These are phyloP conservation scores for Pseudorhiza aurosa DNA, from an alignment of 30 jellyfish, hydroid and myxozoan species.

Conservation along the genomic window DNA sequence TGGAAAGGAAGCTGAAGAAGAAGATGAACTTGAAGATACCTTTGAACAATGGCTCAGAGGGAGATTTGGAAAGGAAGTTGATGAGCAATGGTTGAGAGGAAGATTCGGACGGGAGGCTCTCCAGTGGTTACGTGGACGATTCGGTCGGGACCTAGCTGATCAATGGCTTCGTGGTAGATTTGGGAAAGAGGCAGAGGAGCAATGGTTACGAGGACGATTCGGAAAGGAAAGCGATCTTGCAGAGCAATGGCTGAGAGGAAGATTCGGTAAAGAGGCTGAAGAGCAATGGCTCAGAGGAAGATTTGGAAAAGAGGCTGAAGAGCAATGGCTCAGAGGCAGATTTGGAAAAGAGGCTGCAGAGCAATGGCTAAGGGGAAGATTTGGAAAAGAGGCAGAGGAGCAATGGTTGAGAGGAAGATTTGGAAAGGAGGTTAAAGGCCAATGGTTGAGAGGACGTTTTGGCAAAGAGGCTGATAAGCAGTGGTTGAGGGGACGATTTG, in stretches of 20 bases:
- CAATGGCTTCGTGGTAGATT: slow-evolving; percentile 74
- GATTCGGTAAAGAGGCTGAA: slow-evolving; percentile 55
- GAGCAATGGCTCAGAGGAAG: slow-evolving; percentile 74
- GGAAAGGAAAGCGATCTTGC: slow-evolving; percentile 32
- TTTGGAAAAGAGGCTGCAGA: slow-evolving; percentile 50
- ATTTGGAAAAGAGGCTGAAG: slow-evolving; percentile 57
- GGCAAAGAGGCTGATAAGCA: slow-evolving; percentile 76
- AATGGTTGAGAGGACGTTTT: slow-evolving; percentile 82
- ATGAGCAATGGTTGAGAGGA: slow-evolving; percentile 57
- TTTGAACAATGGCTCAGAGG: slow-evolving; percentile 54
- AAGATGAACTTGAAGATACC: slow-evolving; percentile 64
- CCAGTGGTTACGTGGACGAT: slow-evolving; percentile 69
- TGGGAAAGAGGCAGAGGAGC: slow-evolving; percentile 54
- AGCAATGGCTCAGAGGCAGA: slow-evolving; percentile 76
- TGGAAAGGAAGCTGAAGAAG: slow-evolving; percentile 69
- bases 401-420: slow-evolving; percentile 65
- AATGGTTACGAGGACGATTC: slow-evolving; percentile 50
- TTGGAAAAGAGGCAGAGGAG: slow-evolving; percentile 46
- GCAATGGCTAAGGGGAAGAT: slow-evolving; percentile 77
- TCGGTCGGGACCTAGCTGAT: slow-evolving; percentile 53
- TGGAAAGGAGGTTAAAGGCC: slow-evolving; percentile 56
- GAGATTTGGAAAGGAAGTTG: slow-evolving; percentile 66
- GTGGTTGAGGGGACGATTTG: slow-evolving; percentile 90
- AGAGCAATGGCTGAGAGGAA: slow-evolving; percentile 61
- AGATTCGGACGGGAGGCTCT: slow-evolving; percentile 52